phyloP scores from a whole-genome alignment of 2,888 invertebrate genomes.

The Ennomos quercinarius region DNA sequence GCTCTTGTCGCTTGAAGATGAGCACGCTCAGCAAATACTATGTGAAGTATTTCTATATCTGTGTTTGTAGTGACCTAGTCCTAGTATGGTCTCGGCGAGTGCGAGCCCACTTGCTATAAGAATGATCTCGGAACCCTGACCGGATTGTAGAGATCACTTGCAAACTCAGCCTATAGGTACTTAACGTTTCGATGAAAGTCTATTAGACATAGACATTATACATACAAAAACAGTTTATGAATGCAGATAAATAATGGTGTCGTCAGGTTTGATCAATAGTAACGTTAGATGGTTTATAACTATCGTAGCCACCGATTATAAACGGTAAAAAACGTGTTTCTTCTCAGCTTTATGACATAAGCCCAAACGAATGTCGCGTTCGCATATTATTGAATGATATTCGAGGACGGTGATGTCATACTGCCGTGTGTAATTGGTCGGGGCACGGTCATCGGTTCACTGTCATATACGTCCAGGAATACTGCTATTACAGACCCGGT shows the following conservation, averaged over 20 bases:
- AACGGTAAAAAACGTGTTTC: constrained; percentile 19
- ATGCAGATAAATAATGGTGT: background rate
- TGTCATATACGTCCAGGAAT: constrained; percentile 31
- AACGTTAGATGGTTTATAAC: background rate
- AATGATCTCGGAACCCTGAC: constrained; percentile 24
- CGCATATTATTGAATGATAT: constrained; percentile 36
- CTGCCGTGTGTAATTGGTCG: constrained; percentile 36
- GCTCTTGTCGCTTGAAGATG: constrained; percentile 24
- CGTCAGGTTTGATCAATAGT: background rate
- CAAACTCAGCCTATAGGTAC: constrained; percentile 4
- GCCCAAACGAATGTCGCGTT: constrained; percentile 24
- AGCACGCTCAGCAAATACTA: constrained; percentile 35
- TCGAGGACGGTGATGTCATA: constrained; percentile 40
- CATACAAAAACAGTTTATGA: background rate
- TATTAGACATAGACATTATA: background rate
- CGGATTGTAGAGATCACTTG: constrained; percentile 25
- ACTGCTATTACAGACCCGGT: background rate
- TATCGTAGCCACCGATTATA: background rate
- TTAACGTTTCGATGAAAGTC: background rate
- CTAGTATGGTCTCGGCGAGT: constrained; percentile 18
- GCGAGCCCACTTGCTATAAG: constrained; percentile 9
- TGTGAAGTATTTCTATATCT: constrained; percentile 25
- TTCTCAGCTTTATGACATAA: constrained; percentile 20
- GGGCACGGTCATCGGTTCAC: constrained; percentile 35
- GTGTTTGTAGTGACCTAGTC: constrained; percentile 30